Evolutionary conservation across 35 echinoderm and acorn worm species (phyloP), one percentile per base, ranked within the genome.

Genomic region (Stichopus chloronotus): DNA sequence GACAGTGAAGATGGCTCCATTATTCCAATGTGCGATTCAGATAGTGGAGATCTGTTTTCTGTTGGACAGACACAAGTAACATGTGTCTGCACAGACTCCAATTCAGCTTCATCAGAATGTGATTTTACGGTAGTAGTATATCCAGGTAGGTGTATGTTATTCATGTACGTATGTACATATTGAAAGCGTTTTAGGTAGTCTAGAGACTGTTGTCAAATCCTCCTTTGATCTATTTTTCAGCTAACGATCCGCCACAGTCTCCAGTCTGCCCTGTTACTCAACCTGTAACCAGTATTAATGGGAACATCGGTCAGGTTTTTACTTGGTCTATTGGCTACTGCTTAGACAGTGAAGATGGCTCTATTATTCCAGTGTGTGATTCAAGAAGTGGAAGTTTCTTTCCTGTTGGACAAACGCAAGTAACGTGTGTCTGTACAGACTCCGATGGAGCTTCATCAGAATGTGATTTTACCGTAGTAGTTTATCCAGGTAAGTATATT

Each of bases 341-440:
- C 5, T 25, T 43, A 21, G 76, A 78, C 19, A 43, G 21, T 9
- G 79, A 82, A 82, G 79, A 82, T 55, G 8, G 43, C 0, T 54
- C 79, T 6, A 19, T 82, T 55, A 82, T 52, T 25, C 79, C 79
- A 4, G 4, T 55, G 53, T 82, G 79, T 82, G 79, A 82, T 82
- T 16, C 22, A 82, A 4, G 30, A 43, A 43, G 30, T 43, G 30
- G 30, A 43, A 43, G 3, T 43, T 43, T 43, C 30, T 43, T 43
- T 43, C 30, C 30, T 43, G 30, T 43, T 43, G 30, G 30, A 43
- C 30, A 43, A 43, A 43, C 30, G 3, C 30, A 43, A 43, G 30
- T 43, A 43, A 43, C 30, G 3, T 43, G 30, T 43, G 30, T 43
- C 3, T 43, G 30, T 43, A 43, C 30, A 43, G 30, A 43, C 30